Base-by-base conservation (phyloP, 2,888 invertebrate species). In the Nowickia ferox region DNA sequence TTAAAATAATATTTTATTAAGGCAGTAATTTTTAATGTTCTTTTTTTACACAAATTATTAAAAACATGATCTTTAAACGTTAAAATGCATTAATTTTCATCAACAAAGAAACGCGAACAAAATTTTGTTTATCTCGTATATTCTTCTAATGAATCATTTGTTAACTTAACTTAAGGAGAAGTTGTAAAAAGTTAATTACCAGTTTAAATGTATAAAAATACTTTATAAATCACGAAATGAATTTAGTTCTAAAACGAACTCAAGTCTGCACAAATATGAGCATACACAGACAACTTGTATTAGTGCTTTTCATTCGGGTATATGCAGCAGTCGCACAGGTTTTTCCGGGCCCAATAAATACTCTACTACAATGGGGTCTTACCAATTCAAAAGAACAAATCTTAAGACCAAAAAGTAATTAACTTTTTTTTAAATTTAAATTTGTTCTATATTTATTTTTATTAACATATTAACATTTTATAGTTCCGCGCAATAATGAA, bases 401-500 rank as follows among this genome's bases (percentile, higher is more conserved):
- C 13, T 63, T 87, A 22, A 79, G 79, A 2, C 72, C 61, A 5
- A 74, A 66, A 53, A 59, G 87, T 88, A 83, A 30, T 40, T 55
- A 42, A 46, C 51, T 8, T 10, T 2, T 15, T 30, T 40, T n/a
- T 57, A 9, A 13, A n/a, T 75, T n/a, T 30, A 13, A n/a, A 15
- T n/a, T 2, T 48, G 3, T 15, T 17, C 1, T 10, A 1, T 3
- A 8, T 5, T 2, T 1, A 53, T 51, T 11, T 19, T 22, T 11
- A 11, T 86, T 63, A 17, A 51, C 15, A 42, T 42, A 55, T 69
- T 55, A n/a, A n/a, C n/a, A n/a, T n/a, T n/a, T n/a, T n/a, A n/a
- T n/a, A 84, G 84, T 61, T 17, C 85, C 85, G 0, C 55, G 48
- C 22, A 91, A 92, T 76, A 93, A 89, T 82, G 94, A 94, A 0